Evolutionary conservation across 2,888 invertebrate species (phyloP), one percentile per base, ranked within the genome.

Genomic region (Noctua janthina): DNA sequence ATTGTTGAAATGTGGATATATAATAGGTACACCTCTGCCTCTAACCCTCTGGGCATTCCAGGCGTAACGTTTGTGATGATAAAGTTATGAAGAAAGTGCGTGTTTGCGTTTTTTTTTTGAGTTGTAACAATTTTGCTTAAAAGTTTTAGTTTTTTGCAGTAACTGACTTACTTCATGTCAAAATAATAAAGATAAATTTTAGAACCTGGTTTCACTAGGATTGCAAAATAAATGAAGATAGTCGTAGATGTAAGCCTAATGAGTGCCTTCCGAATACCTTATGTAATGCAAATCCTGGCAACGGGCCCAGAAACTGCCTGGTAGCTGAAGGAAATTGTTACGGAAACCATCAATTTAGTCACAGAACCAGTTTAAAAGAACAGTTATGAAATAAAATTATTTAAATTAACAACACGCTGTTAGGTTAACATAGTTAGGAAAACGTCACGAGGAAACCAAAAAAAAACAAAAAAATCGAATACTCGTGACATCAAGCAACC

Each of bases 231-330:
- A 84, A 82, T 72, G 46, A 29, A 84, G 59, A 43, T 17, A 51
- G 23, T 46, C 46, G 51, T 54, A 46, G 23, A 68, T 43, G 29
- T 72, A 39, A 35, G 5, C 39, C 23, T 84, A 82, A 82, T 79
- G 67, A 84, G 59, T 84, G 80, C 84, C 59, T 84, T 59, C 71
- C 46, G 69, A 75, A 81, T 75, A 82, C 62, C 70, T 71, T 67
- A 51, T 20, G 66, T 51, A 67, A 54, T 54, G 56, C 3, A 71
- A 84, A 71, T 84, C 17, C 39, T 79, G 84, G 70, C 84, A 82
- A 15, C n/a, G 23, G 17, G 59, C 67, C 84, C 71, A 84, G 23
- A n/a, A 46, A 68, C 43, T n/a, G 20, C 7, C 23, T n/a, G 43
- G n/a, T 67, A 43, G 43, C n/a, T n/a, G n/a, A 46, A 59, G 39